phyloP scores from a whole-genome alignment of 92 coral and sea anemone genomes.

The Pocillopora meandrina region DNA sequence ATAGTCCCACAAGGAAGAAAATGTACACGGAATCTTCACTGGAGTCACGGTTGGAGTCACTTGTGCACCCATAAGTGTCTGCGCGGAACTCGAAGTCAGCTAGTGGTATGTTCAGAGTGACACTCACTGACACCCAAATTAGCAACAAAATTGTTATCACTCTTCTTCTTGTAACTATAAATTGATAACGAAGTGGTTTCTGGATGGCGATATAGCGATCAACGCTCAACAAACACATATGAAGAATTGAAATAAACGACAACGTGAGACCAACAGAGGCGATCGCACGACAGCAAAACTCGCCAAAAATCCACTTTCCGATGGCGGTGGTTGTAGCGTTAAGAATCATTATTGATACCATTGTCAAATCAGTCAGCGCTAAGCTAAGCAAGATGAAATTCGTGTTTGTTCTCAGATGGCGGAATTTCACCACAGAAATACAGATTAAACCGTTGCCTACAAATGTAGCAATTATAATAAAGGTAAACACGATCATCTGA shows the following conservation, averaged over 20 bases:
- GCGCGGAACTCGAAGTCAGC: constrained; percentile 81
- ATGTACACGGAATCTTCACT: constrained; percentile 45
- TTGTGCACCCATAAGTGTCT: constrained; percentile 79
- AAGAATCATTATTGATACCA: constrained; percentile 82
- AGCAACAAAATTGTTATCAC: constrained; percentile 40
- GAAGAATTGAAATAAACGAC: constrained; percentile 84
- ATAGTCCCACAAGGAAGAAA: constrained; percentile 55
- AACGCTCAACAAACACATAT: constrained; percentile 78
- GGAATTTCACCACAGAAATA: constrained; percentile 66
- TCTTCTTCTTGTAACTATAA: constrained; percentile 61
- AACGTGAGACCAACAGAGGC: constrained; percentile 77
- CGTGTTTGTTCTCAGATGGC: constrained; percentile 72
- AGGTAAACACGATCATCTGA: constrained; percentile 54
- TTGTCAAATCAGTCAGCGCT: constrained; percentile 80
- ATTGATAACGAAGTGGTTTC: constrained; percentile 76
- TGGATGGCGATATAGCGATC: constrained; percentile 89
- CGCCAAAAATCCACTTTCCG: constrained; percentile 83
- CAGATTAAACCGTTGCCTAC: constrained; percentile 78
- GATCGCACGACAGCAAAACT: constrained; percentile 59
- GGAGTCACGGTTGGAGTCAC: neutral
- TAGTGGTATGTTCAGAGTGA: constrained; percentile 68
- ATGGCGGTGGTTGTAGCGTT: constrained; percentile 78
- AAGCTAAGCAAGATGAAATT: constrained; percentile 77
- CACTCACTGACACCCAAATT: constrained; percentile 62
- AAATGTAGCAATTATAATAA: constrained; percentile 65